phyloP scores from a whole-genome alignment of 2,113 vertebrate genomes.

The Eclectus roratus region DNA sequence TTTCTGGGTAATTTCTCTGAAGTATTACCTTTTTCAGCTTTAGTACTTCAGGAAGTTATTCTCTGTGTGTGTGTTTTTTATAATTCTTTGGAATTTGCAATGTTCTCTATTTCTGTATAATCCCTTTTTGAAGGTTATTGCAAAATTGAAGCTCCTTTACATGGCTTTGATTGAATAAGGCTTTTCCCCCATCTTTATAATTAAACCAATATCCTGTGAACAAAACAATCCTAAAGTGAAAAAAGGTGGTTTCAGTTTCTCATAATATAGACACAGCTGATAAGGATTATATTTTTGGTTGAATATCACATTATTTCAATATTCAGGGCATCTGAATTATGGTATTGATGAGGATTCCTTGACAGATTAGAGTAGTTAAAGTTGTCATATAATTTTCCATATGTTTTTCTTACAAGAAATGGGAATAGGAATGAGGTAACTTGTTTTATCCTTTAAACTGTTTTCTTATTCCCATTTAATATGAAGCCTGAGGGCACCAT shows the following conservation, averaged over 20 bases:
- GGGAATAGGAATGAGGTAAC: not conserved
- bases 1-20: not conserved
- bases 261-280: not conserved
- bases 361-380: not conserved
- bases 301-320: not conserved
- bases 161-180: not conserved
- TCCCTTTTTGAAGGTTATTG: not conserved
- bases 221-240: not conserved
- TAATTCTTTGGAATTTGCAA: not conserved
- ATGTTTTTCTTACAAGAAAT: not conserved
- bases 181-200: not conserved
- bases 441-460: not conserved
- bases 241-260: not conserved
- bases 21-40: not conserved
- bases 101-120: not conserved
- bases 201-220: not conserved
- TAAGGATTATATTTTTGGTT: not conserved
- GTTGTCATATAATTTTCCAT: not conserved
- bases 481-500: not conserved
- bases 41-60: not conserved
- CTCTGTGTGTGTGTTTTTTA: not conserved
- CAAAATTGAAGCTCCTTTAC: not conserved
- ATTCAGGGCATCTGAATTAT: not conserved
- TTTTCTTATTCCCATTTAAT: not conserved
- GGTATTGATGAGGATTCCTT: not conserved